A percentile compares a stretch with the other conserved stretches of the same genome.
phyloP scores from a whole-genome alignment of 1,140 invertebrate genomes.

The Tetraneura akinire region DNA sequence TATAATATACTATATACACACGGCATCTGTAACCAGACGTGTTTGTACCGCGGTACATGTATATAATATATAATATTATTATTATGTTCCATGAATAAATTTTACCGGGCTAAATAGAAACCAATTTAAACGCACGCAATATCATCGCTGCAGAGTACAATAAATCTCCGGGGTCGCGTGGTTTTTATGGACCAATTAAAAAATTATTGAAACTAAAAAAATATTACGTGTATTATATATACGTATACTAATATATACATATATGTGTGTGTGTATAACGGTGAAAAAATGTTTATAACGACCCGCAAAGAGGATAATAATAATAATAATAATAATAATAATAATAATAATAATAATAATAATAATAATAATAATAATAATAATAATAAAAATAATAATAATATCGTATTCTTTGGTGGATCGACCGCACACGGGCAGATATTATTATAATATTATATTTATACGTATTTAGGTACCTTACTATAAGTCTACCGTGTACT shows the following conservation, averaged over 20 bases:
- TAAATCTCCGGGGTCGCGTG: conserved; percentile 21
- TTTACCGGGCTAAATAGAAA: conserved; percentile 20
- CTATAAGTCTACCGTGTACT: not conserved
- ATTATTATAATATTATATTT: not conserved
- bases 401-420: conserved; percentile 16
- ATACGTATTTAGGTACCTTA: not conserved
- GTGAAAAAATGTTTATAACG: conserved; percentile 1
- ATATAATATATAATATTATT: too few species aligned
- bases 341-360: too few species aligned
- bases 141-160: not conserved
- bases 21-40: not conserved
- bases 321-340: conserved; percentile 23
- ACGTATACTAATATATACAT: too few species aligned
- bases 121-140: conserved; percentile 42
- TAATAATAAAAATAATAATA: too few species aligned
- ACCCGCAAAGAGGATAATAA: conserved; percentile 42
- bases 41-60: not conserved
- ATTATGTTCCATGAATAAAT: conserved; percentile 32
- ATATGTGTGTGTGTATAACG: not conserved
- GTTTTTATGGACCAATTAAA: conserved; percentile 48
- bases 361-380: too few species aligned
- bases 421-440: not conserved
- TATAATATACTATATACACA: too few species aligned
- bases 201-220: conserved; percentile 37
- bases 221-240: not conserved